These are phyloP conservation scores for Scolanthus callimorphus DNA, from an alignment of 92 coral and sea anemone species.

Conservation along the genomic window DNA sequence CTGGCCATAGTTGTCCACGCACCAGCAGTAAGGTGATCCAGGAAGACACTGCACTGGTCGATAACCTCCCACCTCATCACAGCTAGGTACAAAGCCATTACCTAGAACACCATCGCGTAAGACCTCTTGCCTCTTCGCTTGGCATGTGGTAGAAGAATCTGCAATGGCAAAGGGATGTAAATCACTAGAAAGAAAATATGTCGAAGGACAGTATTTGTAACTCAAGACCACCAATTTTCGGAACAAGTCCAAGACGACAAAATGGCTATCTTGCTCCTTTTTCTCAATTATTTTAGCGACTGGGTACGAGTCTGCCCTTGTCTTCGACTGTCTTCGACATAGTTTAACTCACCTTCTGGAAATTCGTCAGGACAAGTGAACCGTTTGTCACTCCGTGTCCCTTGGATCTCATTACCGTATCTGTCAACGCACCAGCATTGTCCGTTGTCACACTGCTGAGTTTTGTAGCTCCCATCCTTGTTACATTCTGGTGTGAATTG, in stretches of 20 bases:
- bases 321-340: too few species aligned
- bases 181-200: too few species aligned
- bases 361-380: constrained; percentile 2
- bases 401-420: constrained; percentile 71
- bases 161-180: too few species aligned
- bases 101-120: neutral
- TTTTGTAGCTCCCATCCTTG: constrained; percentile 54
- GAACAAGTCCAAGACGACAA: too few species aligned
- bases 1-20: constrained; percentile 79
- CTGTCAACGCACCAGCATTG: constrained; percentile 91
- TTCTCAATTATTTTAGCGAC: too few species aligned
- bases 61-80: constrained; percentile 70
- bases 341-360: constrained; percentile 6
- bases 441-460: constrained; percentile 56
- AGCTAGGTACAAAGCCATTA: constrained; percentile 12
- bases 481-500: constrained; percentile 65
- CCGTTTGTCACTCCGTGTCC: constrained; percentile 39
- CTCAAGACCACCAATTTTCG: too few species aligned
- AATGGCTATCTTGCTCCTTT: too few species aligned
- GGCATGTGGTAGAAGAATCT: constrained; percentile 19
- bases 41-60: constrained; percentile 77
- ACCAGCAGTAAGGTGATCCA: constrained; percentile 90
- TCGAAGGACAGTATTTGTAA: too few species aligned
- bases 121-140: constrained; percentile 9
- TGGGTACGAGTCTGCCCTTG: too few species aligned